These are phyloP conservation scores for Allacma fusca DNA, from an alignment of 2,888 invertebrate genomes.

Conservation along the genomic window DNA sequence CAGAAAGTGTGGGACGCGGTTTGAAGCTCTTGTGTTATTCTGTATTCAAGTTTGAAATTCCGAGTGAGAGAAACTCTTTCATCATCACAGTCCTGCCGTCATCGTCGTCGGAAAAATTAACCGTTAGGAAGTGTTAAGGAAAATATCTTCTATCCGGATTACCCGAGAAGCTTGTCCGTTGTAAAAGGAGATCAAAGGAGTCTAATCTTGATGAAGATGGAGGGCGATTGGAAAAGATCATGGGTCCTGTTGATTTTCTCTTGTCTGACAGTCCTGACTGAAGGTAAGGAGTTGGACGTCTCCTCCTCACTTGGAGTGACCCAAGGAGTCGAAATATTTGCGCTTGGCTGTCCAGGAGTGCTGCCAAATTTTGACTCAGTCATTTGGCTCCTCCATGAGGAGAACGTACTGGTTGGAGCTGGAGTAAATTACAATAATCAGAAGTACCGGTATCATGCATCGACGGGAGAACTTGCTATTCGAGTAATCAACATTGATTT, in stretches of 20 bases:
- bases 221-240: slow-evolving; percentile 20
- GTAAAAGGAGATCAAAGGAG: not conserved
- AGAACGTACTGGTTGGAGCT: slow-evolving; percentile 45
- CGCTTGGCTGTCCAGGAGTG: slow-evolving; percentile 41
- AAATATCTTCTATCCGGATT: too few relatives aligned
- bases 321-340: slow-evolving; percentile 43
- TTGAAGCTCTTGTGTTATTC: not conserved
- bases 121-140: too few relatives aligned
- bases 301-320: slow-evolving; percentile 32
- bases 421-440: slow-evolving; percentile 46
- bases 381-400: slow-evolving; percentile 47
- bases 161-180: too few relatives aligned
- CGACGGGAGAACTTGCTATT: slow-evolving; percentile 49
- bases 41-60: not conserved
- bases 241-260: slow-evolving; percentile 31
- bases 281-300: slow-evolving; percentile 29
- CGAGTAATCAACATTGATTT: slow-evolving; percentile 46
- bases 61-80: not conserved
- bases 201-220: not conserved
- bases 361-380: slow-evolving; percentile 44
- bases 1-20: slow-evolving; percentile 1
- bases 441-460: slow-evolving; percentile 47
- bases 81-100: not conserved
- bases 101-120: too few relatives aligned
- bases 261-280: slow-evolving; percentile 19